Evolutionary conservation across 2,888 invertebrate genomes (phyloP).

Genomic region (Orchesella flavescens): DNA sequence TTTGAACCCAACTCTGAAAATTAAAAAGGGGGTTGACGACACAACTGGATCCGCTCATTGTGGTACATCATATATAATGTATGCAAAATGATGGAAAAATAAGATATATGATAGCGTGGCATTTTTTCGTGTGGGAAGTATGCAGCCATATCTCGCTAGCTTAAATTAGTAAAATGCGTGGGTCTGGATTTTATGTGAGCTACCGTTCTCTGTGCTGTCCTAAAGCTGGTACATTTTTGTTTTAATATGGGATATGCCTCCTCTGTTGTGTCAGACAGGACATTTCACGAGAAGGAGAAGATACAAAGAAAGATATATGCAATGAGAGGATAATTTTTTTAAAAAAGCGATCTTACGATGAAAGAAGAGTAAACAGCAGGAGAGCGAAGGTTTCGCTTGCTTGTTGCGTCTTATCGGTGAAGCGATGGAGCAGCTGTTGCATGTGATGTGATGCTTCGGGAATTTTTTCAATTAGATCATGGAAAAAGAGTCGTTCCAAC

Average conservation of each 20-base stretch:
- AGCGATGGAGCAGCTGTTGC: constrained; percentile 44
- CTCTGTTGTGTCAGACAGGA: constrained; percentile 5
- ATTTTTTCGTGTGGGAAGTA: not conserved
- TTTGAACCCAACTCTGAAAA: not conserved
- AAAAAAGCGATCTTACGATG: constrained; percentile 10
- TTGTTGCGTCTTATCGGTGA: constrained; percentile 26
- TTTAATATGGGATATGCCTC: not conserved
- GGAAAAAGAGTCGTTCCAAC: constrained; percentile 3
- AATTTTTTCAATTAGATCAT: constrained; percentile 7
- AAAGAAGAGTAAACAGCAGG: constrained; percentile 53
- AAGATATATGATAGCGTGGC: not conserved
- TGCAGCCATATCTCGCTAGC: constrained; percentile 8
- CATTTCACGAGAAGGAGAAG: not conserved
- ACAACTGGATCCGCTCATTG: not conserved
- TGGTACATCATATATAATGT: not conserved
- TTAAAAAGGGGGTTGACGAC: not conserved
- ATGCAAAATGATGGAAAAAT: not conserved
- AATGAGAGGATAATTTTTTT: constrained; percentile 4
- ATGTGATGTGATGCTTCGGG: not conserved
- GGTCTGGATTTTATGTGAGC: constrained; percentile 17
- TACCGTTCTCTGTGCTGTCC: not conserved
- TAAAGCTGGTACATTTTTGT: not conserved
- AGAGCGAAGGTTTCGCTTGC: constrained; percentile 37
- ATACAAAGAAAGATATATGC: not conserved
- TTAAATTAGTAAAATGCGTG: constrained; percentile 39